phyloP scores from a whole-genome alignment of 2,888 invertebrate species.

The Leptarthrus brevirostris region DNA sequence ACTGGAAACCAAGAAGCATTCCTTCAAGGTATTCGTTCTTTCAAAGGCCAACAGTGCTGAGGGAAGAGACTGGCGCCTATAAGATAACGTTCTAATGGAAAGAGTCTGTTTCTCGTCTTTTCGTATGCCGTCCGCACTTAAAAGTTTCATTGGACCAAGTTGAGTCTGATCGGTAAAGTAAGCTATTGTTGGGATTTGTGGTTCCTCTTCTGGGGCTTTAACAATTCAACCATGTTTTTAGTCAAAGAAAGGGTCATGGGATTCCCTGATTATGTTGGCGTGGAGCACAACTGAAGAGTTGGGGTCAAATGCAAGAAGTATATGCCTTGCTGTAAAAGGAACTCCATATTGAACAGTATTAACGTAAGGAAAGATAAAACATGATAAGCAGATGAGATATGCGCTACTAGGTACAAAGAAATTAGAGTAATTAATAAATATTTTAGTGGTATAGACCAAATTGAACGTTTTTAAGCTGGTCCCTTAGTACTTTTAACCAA shows the following conservation, averaged over 20 bases:
- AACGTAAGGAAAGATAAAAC: no score
- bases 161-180: neutral
- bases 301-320: no score
- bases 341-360: no score
- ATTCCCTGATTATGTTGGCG: neutral
- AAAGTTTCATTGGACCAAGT: conserved; percentile 32
- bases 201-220: conserved; percentile 14
- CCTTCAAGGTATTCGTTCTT: neutral
- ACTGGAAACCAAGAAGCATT: neutral
- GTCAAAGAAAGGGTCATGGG: conserved; percentile 13
- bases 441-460: no score
- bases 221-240: conserved; percentile 1
- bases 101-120: conserved; percentile 55
- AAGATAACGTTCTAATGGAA: conserved; percentile 56
- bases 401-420: no score
- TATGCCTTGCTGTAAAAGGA: no score
- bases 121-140: conserved; percentile 19
- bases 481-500: no score
- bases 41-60: conserved; percentile 1
- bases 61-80: conserved; percentile 52
- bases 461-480: no score
- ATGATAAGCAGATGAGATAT: no score
- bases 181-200: neutral
- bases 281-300: no score
- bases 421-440: no score